Base-by-base conservation (phyloP, 2,888 invertebrate genomes). In the Slavum lentiscoides region DNA sequence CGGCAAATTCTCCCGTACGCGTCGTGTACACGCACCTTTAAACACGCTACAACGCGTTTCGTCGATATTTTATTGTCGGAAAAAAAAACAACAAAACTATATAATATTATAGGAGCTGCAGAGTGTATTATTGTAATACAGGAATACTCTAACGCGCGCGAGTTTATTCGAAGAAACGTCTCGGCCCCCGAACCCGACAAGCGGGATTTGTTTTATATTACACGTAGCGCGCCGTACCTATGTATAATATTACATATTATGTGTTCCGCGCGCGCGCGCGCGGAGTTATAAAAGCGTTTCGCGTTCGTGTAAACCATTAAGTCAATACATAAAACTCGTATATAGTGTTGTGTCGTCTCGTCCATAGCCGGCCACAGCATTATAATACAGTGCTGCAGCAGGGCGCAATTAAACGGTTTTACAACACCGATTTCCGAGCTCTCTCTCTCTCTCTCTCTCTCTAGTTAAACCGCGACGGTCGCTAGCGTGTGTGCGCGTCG, bases 141-240 rank as follows among this genome's bases (percentile, higher is more conserved):
- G 30, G 30, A 30, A 30, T 4, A 43, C 43, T 43, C 43, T 43
- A 2, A 8, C 21, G 53, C 3, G 13, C 39, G 39, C 13, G 55
- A 30, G 30, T 30, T 30, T 30, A 30, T 37, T 17, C 21, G 43
- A 74, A 43, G 59, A 70, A 69, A n/a, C 69, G 53, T 69, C 61
- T n/a, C 61, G 30, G 30, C 2, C 30, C 30, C 30, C 30, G 4
- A 30, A 30, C 1, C 30, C 30, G 2, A 30, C 61, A n/a, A 69
- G 76, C 62, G 61, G 61, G 69, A 69, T 77, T 77, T 37, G 62
- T 77, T 77, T 77, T 77, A 77, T 77, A 69, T n/a, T 62, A 19
- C 69, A 19, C 58, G n/a, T n/a, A n/a, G 21, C 55, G 11, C n/a
- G 13, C 8, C 8, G 9, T 43, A 43, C 43, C 8, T 43, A 43